Base-by-base conservation (phyloP, 2,888 invertebrate species). In the Gastracanthus pulcherrimus region DNA sequence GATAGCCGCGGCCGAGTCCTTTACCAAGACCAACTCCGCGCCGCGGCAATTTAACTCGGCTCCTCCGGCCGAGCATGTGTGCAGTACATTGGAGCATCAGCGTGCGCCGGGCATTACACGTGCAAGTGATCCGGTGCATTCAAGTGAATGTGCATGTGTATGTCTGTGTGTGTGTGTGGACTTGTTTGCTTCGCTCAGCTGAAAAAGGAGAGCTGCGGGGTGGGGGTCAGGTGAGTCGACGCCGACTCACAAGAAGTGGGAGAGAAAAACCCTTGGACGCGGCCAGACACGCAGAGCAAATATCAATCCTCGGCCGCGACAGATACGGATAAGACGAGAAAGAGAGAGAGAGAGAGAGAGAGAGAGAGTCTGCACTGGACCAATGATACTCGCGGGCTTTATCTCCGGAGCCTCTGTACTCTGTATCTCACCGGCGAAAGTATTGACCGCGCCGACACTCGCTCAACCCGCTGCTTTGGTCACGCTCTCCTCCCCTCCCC, bases 351-450 rank as follows among this genome's bases (percentile, higher is more conserved):
- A n/a, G n/a, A n/a, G n/a, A n/a, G n/a, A n/a, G n/a, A n/a, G n/a
- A n/a, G n/a, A n/a, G n/a, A n/a, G n/a, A 38, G 38, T 75, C 80
- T 80, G 62, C 67, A 67, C 7, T 36, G 64, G 85, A 84, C 90
- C 90, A 90, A 90, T 90, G 88, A 89, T 87, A 88, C 87, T 85
- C 86, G 81, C 72, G 80, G 86, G 84, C 84, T 89, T 89, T 90
- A 91, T 90, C 91, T 89, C 87, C 19, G 36, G 16, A 31, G 41
- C 45, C 26, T 34, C n/a, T 19, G n/a, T 31, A 26, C 11, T 45
- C 3, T 4, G 16, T 34, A 36, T 71, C 26, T 29, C 75, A 66
- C 64, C 80, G 72, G 80, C 67, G 76, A 82, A 86, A 84, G 75
- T 85, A 86, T 86, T 85, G 86, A 85, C 86, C 84, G 62, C 67